Evolutionary conservation across 2,113 vertebrate species (phyloP).

Genomic region (Sebastes fasciatus): DNA sequence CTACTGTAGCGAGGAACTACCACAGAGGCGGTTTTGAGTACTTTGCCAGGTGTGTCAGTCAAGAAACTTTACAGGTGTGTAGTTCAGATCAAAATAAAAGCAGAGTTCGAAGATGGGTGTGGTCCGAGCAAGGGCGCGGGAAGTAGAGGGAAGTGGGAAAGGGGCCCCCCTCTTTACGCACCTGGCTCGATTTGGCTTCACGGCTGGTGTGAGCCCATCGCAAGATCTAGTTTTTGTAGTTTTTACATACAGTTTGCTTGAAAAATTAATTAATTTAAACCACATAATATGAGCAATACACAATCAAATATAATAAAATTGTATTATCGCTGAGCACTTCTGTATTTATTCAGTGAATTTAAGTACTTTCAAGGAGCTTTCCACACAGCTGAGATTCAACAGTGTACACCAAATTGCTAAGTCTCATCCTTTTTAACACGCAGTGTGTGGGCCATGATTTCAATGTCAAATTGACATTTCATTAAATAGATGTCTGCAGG

Average conservation of each 20-base stretch:
- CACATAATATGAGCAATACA: background rate
- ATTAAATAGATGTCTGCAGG: background rate
- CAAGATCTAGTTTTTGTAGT: background rate
- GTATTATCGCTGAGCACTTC: background rate
- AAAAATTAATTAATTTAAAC: background rate
- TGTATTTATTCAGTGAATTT: background rate
- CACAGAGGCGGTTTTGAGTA: background rate
- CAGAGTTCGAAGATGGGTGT: background rate
- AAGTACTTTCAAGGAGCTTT: background rate
- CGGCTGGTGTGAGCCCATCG: no score
- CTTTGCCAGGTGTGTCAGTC: background rate
- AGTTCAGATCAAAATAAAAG: background rate
- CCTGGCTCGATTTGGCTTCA: no score
- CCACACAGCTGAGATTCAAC: background rate
- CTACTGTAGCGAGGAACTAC: background rate
- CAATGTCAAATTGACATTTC: background rate
- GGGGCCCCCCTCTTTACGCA: no score
- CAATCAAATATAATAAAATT: background rate
- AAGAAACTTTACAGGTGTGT: background rate
- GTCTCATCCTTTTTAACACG: background rate
- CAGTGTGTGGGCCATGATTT: background rate
- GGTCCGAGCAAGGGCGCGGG: no score
- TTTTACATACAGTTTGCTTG: background rate
- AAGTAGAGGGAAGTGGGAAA: no score
- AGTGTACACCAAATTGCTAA: background rate